Conservation (phyloP, 2,113 vertebrate genomes). For the Oreocharis arfaki region DNA sequence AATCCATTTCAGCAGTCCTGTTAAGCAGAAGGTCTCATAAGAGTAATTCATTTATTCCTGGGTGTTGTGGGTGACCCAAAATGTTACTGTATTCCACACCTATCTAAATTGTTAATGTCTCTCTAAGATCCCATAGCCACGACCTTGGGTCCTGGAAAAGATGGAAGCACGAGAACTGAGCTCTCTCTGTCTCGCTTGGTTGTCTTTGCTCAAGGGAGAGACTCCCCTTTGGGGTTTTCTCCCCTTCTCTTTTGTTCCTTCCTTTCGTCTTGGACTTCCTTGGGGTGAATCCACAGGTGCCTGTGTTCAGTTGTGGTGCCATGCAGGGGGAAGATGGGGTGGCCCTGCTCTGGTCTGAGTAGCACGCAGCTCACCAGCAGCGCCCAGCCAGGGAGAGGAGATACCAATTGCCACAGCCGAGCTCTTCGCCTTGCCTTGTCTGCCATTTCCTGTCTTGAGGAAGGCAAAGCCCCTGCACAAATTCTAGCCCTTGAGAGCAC, state of each 20-base stretch:
- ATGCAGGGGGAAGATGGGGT: rapidly evolving
- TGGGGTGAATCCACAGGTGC: not conserved
- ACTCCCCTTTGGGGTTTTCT: rapidly evolving
- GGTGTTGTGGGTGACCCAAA: not conserved
- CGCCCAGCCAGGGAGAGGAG: rapidly evolving
- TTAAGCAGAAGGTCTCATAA: not conserved
- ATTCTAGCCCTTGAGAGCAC: not conserved
- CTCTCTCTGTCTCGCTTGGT: rapidly evolving
- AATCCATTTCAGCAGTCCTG: not conserved
- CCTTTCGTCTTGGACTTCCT: not conserved
- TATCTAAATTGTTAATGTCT: not conserved
- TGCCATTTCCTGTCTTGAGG: rapidly evolving
- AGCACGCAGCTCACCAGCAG: rapidly evolving
- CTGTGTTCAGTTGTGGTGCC: too few species aligned
- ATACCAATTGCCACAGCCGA: rapidly evolving
- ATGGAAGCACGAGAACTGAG: not conserved
- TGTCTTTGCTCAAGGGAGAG: not conserved
- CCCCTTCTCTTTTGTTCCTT: not conserved
- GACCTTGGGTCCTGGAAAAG: not conserved
- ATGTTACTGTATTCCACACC: not conserved
- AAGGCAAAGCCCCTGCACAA: not conserved
- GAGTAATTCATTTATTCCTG: not conserved
- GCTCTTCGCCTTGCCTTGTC: not conserved
- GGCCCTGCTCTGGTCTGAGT: too few species aligned
- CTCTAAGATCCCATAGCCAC: rapidly evolving